Conservation (phyloP, 2,113 vertebrate genomes). For the Podarcis cretensis region DNA sequence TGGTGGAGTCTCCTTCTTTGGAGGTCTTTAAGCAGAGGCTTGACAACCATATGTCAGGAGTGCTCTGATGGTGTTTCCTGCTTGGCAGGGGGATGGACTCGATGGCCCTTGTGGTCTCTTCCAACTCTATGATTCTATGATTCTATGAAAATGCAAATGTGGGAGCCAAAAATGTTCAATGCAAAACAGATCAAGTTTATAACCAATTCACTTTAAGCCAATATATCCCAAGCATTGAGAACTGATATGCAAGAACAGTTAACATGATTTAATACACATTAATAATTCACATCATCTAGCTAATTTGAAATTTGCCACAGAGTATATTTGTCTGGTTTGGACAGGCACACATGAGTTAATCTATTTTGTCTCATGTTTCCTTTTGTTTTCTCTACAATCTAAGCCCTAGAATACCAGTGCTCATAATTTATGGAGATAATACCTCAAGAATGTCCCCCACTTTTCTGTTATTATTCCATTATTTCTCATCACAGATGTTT, state of each 20-base stretch:
- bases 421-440: constrained; percentile 28
- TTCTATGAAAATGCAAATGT: background rate
- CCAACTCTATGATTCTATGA: too few relatives aligned
- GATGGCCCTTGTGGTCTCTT: too few relatives aligned
- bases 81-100: too few relatives aligned
- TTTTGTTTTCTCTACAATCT: constrained; percentile 13
- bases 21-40: too few relatives aligned
- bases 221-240: constrained; percentile 54
- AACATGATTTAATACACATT: constrained; percentile 56
- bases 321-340: constrained; percentile 32
- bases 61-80: too few relatives aligned
- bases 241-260: constrained; percentile 55
- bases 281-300: constrained; percentile 52
- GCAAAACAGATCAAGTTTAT: background rate
- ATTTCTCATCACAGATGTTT: background rate
- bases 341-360: constrained; percentile 19
- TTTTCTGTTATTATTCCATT: constrained; percentile 1
- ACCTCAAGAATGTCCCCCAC: constrained; percentile 23
- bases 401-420: constrained; percentile 9
- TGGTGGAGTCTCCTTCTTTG: too few relatives aligned
- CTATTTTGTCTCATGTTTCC: constrained; percentile 22
- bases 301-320: constrained; percentile 41
- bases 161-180: background rate
- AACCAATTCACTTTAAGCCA: constrained; percentile 47
- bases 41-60: too few relatives aligned